These are phyloP conservation scores for Pachypanchax playfairii DNA, from an alignment of 2,113 vertebrate genomes.

Conservation along the genomic window DNA sequence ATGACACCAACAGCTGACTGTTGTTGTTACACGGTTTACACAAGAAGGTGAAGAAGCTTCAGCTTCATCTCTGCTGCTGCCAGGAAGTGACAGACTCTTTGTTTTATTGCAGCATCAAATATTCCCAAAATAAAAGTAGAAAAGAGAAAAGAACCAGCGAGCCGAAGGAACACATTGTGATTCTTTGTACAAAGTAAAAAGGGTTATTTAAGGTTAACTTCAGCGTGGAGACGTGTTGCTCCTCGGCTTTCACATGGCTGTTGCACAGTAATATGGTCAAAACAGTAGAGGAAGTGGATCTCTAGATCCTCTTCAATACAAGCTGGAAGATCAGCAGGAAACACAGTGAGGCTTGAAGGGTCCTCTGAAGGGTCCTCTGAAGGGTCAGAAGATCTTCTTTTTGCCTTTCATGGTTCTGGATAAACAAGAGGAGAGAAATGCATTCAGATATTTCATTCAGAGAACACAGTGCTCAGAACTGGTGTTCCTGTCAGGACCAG, in stretches of 20 bases:
- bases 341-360: no score
- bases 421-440: not conserved
- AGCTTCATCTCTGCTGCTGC: constrained; percentile 11
- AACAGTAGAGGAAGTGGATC: constrained; percentile 82
- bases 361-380: no score
- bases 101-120: constrained; percentile 74
- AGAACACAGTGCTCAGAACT: not conserved
- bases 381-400: constrained; percentile 96
- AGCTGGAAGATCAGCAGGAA: no score
- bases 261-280: constrained; percentile 74
- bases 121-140: constrained; percentile 50
- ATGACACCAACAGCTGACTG: constrained; percentile 73
- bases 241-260: constrained; percentile 76
- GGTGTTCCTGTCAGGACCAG: no score
- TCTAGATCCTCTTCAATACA: no score
- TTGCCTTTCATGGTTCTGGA: constrained; percentile 92
- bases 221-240: no score
- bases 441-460: not conserved
- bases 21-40: constrained; percentile 85
- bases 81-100: constrained; percentile 47
- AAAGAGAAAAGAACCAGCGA: constrained; percentile 17
- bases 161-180: no score
- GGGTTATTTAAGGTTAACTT: no score
- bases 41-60: constrained; percentile 80
- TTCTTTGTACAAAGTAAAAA: no score